Conservation (phyloP, 2,888 invertebrate genomes). For the Diachrysia chrysitis region DNA sequence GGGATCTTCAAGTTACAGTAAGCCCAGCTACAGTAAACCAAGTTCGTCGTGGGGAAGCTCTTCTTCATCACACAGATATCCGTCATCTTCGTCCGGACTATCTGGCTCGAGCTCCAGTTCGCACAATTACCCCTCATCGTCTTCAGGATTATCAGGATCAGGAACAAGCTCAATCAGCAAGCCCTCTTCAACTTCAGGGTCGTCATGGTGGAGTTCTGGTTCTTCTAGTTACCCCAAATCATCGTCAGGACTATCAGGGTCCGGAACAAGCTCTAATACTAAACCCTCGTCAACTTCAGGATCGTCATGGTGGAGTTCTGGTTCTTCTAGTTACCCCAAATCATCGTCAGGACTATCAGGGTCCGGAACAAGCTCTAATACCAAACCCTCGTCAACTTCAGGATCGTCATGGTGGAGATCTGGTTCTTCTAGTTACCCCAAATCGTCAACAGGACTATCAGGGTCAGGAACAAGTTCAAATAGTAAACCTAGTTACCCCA, state of each 20-base stretch:
- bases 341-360: constrained; percentile 35
- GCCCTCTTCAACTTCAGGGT: constrained; percentile 6
- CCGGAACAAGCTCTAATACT: not conserved
- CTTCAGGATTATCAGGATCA: constrained; percentile 26
- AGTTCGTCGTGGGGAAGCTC: constrained; percentile 43
- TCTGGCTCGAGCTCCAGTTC: constrained; percentile 38
- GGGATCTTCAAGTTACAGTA: constrained; percentile 52
- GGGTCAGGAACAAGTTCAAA: constrained; percentile 26
- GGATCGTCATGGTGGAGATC: constrained; percentile 50
- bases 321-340: constrained; percentile 31
- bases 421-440: constrained; percentile 11
- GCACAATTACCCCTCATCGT: constrained; percentile 23
- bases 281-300: not conserved
- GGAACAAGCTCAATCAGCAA: not conserved
- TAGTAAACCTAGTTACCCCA: constrained; percentile 38
- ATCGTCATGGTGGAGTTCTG: not conserved
- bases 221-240: constrained; percentile 45
- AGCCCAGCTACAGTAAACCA: constrained; percentile 44
- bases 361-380: constrained; percentile 18
- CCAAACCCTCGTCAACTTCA: constrained; percentile 49
- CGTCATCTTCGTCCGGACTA: constrained; percentile 51
- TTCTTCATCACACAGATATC: constrained; percentile 23
- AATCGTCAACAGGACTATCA: constrained; percentile 16
- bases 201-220: not conserved
- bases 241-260: constrained; percentile 27